A percentile compares a stretch with the other conserved stretches of the same genome.
Conservation (phyloP, 2,113 vertebrate genomes). For the Ailurus styani region DNA sequence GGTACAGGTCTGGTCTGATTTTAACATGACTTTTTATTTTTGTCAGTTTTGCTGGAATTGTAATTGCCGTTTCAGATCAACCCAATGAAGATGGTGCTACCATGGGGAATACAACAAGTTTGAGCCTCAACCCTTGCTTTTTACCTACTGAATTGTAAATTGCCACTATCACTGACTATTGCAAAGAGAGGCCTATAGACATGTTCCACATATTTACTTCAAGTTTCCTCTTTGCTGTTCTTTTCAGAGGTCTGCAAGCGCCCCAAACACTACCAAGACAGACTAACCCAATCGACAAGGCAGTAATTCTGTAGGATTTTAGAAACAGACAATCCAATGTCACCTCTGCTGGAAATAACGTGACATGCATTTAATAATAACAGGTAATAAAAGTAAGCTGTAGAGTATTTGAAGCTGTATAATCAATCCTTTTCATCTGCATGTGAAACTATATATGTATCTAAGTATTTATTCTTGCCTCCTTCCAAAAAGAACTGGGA, state of each 20-base stretch:
- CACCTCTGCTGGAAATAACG: neutral
- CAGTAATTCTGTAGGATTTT: neutral
- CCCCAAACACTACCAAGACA: neutral
- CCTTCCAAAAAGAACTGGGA: neutral
- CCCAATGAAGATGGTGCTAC: neutral
- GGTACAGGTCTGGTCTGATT: neutral
- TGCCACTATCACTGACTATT: neutral
- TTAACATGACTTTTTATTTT: neutral
- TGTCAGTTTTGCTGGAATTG: neutral
- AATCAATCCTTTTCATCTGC: neutral
- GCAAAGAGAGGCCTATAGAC: neutral
- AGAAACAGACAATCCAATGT: neutral
- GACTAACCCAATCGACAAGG: neutral
- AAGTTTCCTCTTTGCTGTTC: neutral
- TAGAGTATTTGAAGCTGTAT: neutral
- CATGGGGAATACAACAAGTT: accelerated
- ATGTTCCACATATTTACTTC: neutral
- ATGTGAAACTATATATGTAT: no score
- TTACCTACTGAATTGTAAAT: neutral
- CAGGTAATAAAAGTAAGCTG: neutral
- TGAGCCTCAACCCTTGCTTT: neutral
- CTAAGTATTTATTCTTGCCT: neutral
- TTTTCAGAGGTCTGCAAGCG: neutral
- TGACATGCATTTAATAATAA: neutral
- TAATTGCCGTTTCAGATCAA: neutral